These are phyloP conservation scores for Anorthoa munda DNA, from an alignment of 2,888 invertebrate genomes.

Conservation along the genomic window DNA sequence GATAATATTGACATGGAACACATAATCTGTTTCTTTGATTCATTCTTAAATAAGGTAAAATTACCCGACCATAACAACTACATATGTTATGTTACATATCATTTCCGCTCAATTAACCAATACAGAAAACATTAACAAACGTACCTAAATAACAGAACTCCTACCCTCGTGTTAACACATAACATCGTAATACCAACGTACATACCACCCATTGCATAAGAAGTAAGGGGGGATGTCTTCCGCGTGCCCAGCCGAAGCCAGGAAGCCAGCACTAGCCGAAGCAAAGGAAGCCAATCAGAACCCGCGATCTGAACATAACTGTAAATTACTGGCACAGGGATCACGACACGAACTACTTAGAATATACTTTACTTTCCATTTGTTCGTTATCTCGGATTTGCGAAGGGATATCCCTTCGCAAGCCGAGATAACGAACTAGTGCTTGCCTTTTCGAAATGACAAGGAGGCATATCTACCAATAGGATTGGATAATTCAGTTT, in stretches of 20 bases:
- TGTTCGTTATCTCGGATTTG: slow-evolving; percentile 22
- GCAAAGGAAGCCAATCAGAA: slow-evolving; percentile 59
- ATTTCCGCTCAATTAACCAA: slow-evolving; percentile 7
- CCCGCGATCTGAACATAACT: slow-evolving; percentile 58
- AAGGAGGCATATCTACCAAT: too few species aligned
- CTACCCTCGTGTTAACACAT: slow-evolving; percentile 52
- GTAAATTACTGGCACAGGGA: slow-evolving; percentile 55
- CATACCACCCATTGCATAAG: slow-evolving; percentile 69
- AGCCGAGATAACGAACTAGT: too few species aligned
- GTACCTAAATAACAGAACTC: slow-evolving; percentile 26
- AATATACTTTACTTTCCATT: slow-evolving; percentile 50
- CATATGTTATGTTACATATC: not conserved
- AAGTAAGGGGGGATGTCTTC: slow-evolving; percentile 67
- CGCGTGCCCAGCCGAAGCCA: slow-evolving; percentile 67
- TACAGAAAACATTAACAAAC: slow-evolving; percentile 11
- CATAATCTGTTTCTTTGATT: not conserved
- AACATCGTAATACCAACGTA: slow-evolving; percentile 48
- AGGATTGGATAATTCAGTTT: too few species aligned
- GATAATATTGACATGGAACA: too few species aligned
- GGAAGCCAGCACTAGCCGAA: slow-evolving; percentile 53
- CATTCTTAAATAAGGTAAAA: not conserved
- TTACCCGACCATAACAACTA: too few species aligned
- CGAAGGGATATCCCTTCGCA: slow-evolving; percentile 31
- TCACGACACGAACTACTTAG: slow-evolving; percentile 50
- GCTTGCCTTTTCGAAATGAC: too few species aligned